A percentile compares a stretch with the other conserved stretches of the same genome.
Conservation (phyloP, 2,797 vertebrate genomes). For the Falco berigora region DNA sequence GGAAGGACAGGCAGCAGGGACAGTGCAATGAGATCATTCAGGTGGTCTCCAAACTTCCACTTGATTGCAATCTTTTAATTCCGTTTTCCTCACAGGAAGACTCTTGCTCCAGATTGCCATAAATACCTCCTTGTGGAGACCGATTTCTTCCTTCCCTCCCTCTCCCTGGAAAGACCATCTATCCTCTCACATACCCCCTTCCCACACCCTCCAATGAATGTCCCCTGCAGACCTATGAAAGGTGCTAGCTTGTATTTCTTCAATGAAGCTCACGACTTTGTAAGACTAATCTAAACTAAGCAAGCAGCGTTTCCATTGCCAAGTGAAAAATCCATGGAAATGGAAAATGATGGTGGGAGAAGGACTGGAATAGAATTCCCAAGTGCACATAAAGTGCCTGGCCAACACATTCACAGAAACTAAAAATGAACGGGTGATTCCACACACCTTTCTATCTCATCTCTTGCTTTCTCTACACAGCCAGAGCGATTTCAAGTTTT, state of each 20-base stretch:
- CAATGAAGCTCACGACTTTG: not conserved
- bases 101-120: not conserved
- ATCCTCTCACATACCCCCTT: not conserved
- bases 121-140: not conserved
- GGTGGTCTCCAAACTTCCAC: not conserved
- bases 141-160: not conserved
- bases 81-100: not conserved
- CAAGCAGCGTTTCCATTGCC: not conserved
- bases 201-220: fast-evolving
- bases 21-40: not conserved
- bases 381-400: not conserved
- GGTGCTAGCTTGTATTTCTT: not conserved
- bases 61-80: not conserved
- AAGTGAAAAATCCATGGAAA: not conserved
- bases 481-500: not conserved
- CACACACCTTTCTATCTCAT: not conserved
- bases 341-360: not conserved
- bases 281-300: not conserved
- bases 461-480: not conserved
- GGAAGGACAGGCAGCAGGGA: not conserved
- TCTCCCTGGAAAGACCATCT: not conserved
- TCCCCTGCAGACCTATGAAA: not conserved
- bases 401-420: not conserved
- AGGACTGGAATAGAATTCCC: not conserved
- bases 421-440: not conserved